Base-by-base conservation (phyloP, 2,888 invertebrate species). In the Limnephilus marmoratus region DNA sequence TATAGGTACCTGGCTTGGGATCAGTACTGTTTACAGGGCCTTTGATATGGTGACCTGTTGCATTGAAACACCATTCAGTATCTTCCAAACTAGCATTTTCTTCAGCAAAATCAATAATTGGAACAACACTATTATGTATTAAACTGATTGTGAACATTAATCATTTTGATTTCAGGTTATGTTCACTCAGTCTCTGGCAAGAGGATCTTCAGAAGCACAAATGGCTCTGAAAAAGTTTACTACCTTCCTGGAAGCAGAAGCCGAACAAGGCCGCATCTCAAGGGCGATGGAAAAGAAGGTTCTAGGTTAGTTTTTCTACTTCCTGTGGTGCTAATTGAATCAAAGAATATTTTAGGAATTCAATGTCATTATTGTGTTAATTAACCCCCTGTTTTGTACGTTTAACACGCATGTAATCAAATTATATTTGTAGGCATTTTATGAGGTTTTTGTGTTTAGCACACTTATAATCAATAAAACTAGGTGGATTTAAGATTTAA, bases 221-320 rank as follows among this genome's bases (percentile, higher is more conserved):
- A 97, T 97, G 91, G 97, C 98, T 89, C 96, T 98, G 89, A 97
- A 97, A 94, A 97, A 97, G 94, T 97, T 98, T 95, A 97, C 98
- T 94, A 96, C 97, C 24, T 98, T 98, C 95, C 95, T 98, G 91
- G 97, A 98, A 94, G 95, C 96, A 7, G 98, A 98, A 95, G 97
- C 97, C 1, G 97, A 97, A 94, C 96, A 97, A 94, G 98, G 98
- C 41, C 97, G 97, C 94, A 97, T 98, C 94, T 97, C 98, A 1
- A 96, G 97, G 93, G 96, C 97, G 92, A 96, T 98, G 94, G 97
- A 98, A 95, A 98, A 98, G 95, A 98, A 97, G 96, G 97, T 98
- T 90, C 96, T 98, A 93, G 97, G 98, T 98, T 95, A 94, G 95
- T 49, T 80, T 31, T 83, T 83, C 37, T 83, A 83, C 37, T 83